Conservation (phyloP, 2,888 invertebrate genomes). For the Leucophora obtusa region DNA sequence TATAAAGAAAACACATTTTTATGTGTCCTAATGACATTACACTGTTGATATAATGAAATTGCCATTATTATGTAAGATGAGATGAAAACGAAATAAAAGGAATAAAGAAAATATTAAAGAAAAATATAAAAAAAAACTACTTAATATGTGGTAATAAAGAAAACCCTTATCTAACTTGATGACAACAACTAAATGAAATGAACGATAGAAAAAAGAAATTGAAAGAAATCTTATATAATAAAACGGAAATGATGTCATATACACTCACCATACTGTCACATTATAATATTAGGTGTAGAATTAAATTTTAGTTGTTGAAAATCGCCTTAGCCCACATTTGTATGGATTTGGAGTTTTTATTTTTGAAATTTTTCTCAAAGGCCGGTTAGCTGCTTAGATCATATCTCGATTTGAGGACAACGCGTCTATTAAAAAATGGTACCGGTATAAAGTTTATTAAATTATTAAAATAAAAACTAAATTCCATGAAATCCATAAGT, state of each 20-base stretch:
- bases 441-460: too few relatives aligned
- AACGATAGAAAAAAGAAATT: background rate
- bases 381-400: too few relatives aligned
- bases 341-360: too few relatives aligned
- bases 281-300: background rate
- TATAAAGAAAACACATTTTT: slow-evolving; percentile 24
- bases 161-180: background rate
- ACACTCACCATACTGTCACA: background rate
- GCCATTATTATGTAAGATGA: slow-evolving; percentile 15
- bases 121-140: background rate
- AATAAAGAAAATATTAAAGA: background rate
- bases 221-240: background rate
- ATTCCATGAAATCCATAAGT: too few relatives aligned
- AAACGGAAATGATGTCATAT: background rate
- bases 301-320: background rate
- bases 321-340: too few relatives aligned
- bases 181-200: background rate
- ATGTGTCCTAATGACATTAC: slow-evolving; percentile 34
- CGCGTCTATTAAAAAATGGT: too few relatives aligned
- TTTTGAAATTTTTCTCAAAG: too few relatives aligned
- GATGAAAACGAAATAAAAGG: background rate
- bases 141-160: too few relatives aligned
- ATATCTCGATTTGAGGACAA: too few relatives aligned
- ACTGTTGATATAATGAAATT: slow-evolving; percentile 50
- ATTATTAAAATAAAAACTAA: too few relatives aligned